Percentiles rank a stretch among this genome's conserved stretches.
phyloP scores from a whole-genome alignment of 2,113 vertebrate genomes.

The Gorilla gorilla region DNA sequence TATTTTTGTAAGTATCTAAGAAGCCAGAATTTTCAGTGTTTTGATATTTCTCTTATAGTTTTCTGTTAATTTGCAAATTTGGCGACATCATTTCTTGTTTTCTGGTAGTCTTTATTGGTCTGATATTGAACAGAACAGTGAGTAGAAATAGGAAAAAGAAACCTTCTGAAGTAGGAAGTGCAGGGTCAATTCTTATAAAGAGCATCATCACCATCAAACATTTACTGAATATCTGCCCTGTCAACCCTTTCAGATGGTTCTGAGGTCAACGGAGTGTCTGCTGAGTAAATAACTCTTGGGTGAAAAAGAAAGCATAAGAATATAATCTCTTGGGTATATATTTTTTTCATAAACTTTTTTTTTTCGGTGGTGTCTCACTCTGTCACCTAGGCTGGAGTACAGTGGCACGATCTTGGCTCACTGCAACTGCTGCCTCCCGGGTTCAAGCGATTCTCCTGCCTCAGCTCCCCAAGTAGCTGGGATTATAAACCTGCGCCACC shows the following conservation, averaged over 20 bases:
- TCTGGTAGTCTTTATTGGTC: background rate
- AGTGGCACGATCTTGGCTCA: no score
- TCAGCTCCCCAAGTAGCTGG: no score
- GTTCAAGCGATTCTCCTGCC: no score
- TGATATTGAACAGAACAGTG: background rate
- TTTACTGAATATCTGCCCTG: background rate
- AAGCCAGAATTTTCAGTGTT: background rate
- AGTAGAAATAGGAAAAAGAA: background rate
- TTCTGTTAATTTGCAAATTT: background rate
- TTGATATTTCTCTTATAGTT: background rate
- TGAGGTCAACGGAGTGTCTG: background rate
- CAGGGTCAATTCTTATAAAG: background rate
- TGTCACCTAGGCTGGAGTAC: no score
- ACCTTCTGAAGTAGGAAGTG: background rate
- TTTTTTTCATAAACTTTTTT: constrained; percentile 1
- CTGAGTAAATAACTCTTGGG: background rate
- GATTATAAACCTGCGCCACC: no score
- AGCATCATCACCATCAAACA: background rate
- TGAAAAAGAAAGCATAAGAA: background rate
- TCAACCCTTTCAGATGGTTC: background rate
- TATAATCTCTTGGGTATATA: background rate
- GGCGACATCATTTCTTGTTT: background rate
- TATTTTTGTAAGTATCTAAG: background rate
- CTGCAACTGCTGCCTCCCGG: no score
- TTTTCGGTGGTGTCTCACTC: no score